Percentiles rank a stretch among this genome's conserved stretches.
phyloP scores from a whole-genome alignment of 1,140 invertebrate genomes.

The Meloidogyne chitwoodi region DNA sequence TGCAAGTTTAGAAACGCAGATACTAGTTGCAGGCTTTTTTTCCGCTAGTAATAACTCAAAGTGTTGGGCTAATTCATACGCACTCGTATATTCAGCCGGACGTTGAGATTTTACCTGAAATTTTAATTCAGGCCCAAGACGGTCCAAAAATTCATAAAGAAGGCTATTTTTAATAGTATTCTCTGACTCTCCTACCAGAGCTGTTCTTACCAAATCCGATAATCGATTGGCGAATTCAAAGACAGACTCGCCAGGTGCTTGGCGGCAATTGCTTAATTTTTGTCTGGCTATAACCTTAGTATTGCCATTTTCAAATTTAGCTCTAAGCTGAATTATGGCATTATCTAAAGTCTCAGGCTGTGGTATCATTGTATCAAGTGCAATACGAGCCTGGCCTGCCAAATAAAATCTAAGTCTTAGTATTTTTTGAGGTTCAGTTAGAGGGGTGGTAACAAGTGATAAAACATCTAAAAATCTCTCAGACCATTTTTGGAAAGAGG shows the following conservation, averaged over 20 bases:
- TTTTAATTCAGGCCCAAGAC: background rate
- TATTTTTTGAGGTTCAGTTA: background rate
- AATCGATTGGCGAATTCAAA: slow-evolving; percentile 5
- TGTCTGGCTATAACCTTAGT: background rate
- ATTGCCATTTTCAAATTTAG: background rate
- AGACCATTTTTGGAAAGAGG: background rate
- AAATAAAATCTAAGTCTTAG: background rate
- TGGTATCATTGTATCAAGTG: background rate
- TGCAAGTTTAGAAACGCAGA: background rate
- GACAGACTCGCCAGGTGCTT: background rate
- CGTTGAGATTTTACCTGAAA: background rate
- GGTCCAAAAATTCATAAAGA: background rate
- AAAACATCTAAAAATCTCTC: background rate
- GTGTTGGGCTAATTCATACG: background rate
- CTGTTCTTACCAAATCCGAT: background rate
- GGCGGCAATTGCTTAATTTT: background rate
- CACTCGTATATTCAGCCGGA: background rate
- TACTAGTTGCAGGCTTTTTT: too few relatives aligned
- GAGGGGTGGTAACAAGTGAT: background rate
- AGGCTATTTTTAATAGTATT: background rate
- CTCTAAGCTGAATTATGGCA: background rate
- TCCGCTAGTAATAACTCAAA: background rate
- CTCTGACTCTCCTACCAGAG: background rate
- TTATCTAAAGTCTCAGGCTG: background rate
- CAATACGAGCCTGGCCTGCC: background rate